These are phyloP conservation scores for Enteromius argenteus DNA, from an alignment of 2,797 vertebrate genomes.

Conservation along the genomic window DNA sequence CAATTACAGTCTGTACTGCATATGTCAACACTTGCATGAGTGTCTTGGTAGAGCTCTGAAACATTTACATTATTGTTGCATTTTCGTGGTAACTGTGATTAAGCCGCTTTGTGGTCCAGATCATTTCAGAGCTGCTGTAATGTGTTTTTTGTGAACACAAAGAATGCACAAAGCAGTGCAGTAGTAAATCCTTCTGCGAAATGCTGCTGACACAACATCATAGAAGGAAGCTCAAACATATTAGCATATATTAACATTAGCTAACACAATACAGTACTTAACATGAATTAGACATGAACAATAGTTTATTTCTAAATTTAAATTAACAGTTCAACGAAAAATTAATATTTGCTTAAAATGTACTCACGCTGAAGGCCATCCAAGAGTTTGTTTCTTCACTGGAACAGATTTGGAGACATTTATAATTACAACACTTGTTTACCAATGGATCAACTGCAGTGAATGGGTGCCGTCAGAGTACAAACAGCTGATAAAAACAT, in stretches of 20 bases:
- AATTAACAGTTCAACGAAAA: background rate
- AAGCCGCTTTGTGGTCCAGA: constrained; percentile 73
- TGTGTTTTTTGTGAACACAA: constrained; percentile 66
- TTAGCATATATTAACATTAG: constrained; percentile 14
- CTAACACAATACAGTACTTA: background rate
- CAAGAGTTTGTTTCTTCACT: background rate
- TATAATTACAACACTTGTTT: background rate
- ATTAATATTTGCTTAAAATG: background rate
- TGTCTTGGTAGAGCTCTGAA: constrained; percentile 53
- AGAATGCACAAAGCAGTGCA: constrained; percentile 49
- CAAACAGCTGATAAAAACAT: too few relatives aligned
- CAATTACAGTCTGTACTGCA: constrained; percentile 5
- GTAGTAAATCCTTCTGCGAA: constrained; percentile 31
- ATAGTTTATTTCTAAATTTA: background rate
- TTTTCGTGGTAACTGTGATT: constrained; percentile 70
- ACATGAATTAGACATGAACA: background rate
- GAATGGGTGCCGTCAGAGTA: constrained; percentile 2
- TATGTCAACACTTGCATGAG: constrained; percentile 39
- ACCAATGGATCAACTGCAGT: background rate
- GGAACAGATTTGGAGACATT: background rate
- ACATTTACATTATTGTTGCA: constrained; percentile 72
- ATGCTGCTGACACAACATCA: constrained; percentile 34
- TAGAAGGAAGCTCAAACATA: background rate
- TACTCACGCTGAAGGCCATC: background rate
- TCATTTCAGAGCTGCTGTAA: constrained; percentile 52